Base-by-base conservation (phyloP, 2,113 vertebrate genomes). In the Pipa parva region DNA sequence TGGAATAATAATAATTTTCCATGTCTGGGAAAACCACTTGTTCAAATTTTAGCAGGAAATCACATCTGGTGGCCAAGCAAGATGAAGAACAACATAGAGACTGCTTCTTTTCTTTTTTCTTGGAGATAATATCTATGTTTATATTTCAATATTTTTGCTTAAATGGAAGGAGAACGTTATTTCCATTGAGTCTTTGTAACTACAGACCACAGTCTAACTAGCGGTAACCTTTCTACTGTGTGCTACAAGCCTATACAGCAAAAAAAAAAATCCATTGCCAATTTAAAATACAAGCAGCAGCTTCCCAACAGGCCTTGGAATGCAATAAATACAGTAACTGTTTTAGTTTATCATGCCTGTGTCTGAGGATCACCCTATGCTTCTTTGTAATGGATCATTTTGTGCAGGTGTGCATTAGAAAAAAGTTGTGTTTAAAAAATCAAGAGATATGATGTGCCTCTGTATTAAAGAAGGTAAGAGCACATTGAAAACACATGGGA, bases 401-500 rank as follows among this genome's bases (percentile, higher is more conserved):
- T 28, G 49, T 69, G 49, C 66, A 70, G 66, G 66, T 70, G 66
- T 61, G 45, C 46, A 13, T 18, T 45, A 18, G 66, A 68, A 61
- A 70, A 70, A 57, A 61, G 66, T 58, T 58, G 18, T 52, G 58
- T 58, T 70, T 70, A 70, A 61, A 26, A 61, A 70, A 70, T 48
- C 66, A 70, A 70, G 66, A 70, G 66, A 70, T 70, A 70, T 49
- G 58, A 70, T 70, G 66, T 70, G 58, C 66, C 57, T 61, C 66
- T 70, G 66, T 49, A 70, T 70, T 70, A 70, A 70, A 70, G 60
- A 70, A 70, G 58, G 66, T 70, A 70, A 70, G 57, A 70, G 66
- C 17, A 70, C 66, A 70, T 70, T 70, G 61, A 70, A 68, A 70
- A 52, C 57, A 48, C 66, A 55, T 26, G 49, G 66, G 66, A 70